Evolutionary conservation across 2,888 invertebrate genomes (phyloP).

Genomic region (Eugnorisma glareosa): DNA sequence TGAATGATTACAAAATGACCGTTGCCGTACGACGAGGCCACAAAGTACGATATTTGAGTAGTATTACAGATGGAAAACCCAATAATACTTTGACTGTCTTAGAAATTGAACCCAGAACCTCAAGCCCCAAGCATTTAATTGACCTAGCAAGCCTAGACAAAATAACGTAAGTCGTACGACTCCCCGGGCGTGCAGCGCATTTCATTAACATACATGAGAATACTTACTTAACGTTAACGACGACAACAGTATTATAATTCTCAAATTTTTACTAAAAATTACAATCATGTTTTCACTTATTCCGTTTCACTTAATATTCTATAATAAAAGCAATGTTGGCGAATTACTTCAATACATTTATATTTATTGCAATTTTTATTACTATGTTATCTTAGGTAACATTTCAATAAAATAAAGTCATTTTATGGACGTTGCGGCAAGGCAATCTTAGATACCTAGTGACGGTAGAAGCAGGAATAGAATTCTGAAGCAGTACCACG

Average conservation of each 20-base stretch:
- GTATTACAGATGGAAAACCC: background rate
- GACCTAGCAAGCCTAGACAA: background rate
- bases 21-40: too few species aligned
- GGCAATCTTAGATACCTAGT: background rate
- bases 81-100: background rate
- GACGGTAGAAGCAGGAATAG: background rate
- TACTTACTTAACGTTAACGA: slow-evolving; percentile 34
- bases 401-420: slow-evolving; percentile 9
- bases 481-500: background rate
- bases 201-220: background rate
- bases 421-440: background rate
- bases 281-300: slow-evolving; percentile 23
- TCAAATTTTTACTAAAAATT: slow-evolving; percentile 14
- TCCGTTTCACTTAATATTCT: slow-evolving; percentile 8
- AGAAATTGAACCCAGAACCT: background rate
- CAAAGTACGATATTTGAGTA: too few species aligned
- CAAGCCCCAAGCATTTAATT: background rate
- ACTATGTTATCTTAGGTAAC: background rate
- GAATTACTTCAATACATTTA: background rate
- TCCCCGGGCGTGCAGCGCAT: too few species aligned
- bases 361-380: slow-evolving; percentile 31
- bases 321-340: background rate
- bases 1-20: too few species aligned
- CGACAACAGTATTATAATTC: slow-evolving; percentile 28
- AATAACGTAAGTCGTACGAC: background rate